Evolutionary conservation across 2,888 invertebrate species (phyloP).

Genomic region (Ochropleura plecta): DNA sequence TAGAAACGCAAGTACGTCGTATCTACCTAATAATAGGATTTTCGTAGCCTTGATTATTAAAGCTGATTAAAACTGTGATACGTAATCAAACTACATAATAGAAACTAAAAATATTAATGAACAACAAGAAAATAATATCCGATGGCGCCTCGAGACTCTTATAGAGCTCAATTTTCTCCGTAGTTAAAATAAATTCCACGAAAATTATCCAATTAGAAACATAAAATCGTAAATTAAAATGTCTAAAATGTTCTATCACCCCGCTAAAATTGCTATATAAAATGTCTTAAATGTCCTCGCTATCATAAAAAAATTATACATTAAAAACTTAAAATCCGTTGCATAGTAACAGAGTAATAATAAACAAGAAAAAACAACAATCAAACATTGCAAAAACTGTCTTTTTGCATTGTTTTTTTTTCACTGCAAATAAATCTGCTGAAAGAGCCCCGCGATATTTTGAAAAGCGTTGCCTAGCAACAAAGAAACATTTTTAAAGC

Average conservation of each 20-base stretch:
- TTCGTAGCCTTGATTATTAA: conserved; percentile 5
- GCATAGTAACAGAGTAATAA: conserved; percentile 22
- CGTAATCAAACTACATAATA: neutral
- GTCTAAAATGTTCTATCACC: neutral
- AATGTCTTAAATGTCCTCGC: too few species aligned
- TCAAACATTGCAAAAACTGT: neutral
- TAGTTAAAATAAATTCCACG: neutral
- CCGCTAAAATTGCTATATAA: neutral
- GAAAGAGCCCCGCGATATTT: neutral
- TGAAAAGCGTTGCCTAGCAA: neutral
- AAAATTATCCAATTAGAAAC: neutral
- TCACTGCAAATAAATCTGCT: too few species aligned
- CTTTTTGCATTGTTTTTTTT: neutral
- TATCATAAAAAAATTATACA: neutral
- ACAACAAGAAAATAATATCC: neutral
- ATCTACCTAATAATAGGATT: neutral
- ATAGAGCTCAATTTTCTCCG: neutral
- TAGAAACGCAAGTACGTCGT: neutral
- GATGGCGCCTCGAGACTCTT: neutral
- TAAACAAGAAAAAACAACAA: neutral
- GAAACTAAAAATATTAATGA: neutral
- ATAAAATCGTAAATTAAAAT: neutral
- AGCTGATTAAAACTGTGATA: conserved; percentile 10
- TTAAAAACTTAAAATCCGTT: conserved; percentile 3
- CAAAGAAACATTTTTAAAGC: neutral